Evolutionary conservation across 2,888 invertebrate genomes (phyloP), one percentile per base, ranked within the genome.

Genomic region (Drosophila atroscutellata): DNA sequence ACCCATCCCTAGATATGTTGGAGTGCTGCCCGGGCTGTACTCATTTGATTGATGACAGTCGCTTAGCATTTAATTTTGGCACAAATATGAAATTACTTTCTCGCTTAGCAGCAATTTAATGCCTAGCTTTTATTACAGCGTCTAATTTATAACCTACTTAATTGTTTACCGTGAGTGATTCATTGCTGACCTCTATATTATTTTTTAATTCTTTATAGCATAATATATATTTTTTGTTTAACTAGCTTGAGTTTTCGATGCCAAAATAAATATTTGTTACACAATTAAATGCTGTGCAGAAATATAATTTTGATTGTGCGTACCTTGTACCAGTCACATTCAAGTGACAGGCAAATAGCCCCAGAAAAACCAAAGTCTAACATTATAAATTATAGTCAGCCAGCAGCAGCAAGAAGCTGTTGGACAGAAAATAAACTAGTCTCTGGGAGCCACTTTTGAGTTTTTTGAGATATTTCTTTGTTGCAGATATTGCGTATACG

Each of bases 281-380:
- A 55, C 54, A 67, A 61, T 52, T 65, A 64, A 62, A 55, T 56
- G 45, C 62, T 68, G 66, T 61, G 75, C 71, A 63, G 77, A 90
- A 88, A 90, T 82, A 90, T 88, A 81, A 85, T 85, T 88, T 90
- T 85, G 86, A 90, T 90, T 81, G 86, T 80, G 77, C 63, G 75
- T 83, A 90, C 85, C 81, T 89, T 82, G 77, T 80, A 68, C 81
- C 81, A 77, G 80, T 69, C 56, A 73, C 79, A 69, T 63, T 56
- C 64, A 63, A 71, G 51, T 62, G 37, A 50, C 49, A 45, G n/a
- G 0, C 18, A 28, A 63, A 50, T 2, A 34, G 36, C 28, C 13
- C 15, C 5, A 52, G 9, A 52, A 36, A 36, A 42, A 42, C 50
- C 9, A 57, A 36, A 62, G 64, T 57, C 51, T n/a, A 59, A 55